Evolutionary conservation across 2,888 invertebrate genomes (phyloP).

Genomic region (Anagyrus pseudococci): DNA sequence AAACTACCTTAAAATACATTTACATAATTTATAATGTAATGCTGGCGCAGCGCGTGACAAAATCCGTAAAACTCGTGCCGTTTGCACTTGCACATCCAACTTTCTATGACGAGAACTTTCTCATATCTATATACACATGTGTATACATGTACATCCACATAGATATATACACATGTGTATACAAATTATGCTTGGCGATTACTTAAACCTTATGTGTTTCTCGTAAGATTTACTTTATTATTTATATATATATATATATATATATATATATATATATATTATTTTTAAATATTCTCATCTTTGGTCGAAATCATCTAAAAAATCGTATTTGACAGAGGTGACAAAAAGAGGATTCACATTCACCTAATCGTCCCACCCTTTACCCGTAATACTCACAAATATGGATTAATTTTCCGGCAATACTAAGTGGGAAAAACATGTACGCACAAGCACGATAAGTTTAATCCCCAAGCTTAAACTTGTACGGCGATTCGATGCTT

Average conservation of each 20-base stretch:
- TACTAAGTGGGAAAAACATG: too few relatives aligned
- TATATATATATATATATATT: background rate
- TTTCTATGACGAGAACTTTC: constrained; percentile 11
- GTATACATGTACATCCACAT: background rate
- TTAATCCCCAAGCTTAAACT: background rate
- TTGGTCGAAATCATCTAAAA: too few relatives aligned
- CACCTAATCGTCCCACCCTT: too few relatives aligned
- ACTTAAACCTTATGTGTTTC: too few relatives aligned
- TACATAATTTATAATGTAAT: constrained; percentile 23
- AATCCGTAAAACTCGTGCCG: constrained; percentile 32
- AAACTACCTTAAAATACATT: constrained; percentile 39
- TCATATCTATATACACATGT: background rate
- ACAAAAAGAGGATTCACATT: too few relatives aligned
- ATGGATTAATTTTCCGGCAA: too few relatives aligned
- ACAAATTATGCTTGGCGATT: too few relatives aligned
- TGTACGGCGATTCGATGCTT: background rate
- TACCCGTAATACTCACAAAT: too few relatives aligned
- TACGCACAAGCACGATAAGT: background rate
- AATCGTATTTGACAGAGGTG: too few relatives aligned
- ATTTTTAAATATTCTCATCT: background rate
- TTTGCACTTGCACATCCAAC: constrained; percentile 32
- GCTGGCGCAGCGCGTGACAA: constrained; percentile 31
- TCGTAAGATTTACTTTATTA: background rate
- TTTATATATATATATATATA: background rate
- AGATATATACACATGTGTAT: background rate